Percentiles rank a stretch among this genome's conserved stretches.
Conservation (phyloP, 2,113 vertebrate species). For the Dasyprocta punctata region DNA sequence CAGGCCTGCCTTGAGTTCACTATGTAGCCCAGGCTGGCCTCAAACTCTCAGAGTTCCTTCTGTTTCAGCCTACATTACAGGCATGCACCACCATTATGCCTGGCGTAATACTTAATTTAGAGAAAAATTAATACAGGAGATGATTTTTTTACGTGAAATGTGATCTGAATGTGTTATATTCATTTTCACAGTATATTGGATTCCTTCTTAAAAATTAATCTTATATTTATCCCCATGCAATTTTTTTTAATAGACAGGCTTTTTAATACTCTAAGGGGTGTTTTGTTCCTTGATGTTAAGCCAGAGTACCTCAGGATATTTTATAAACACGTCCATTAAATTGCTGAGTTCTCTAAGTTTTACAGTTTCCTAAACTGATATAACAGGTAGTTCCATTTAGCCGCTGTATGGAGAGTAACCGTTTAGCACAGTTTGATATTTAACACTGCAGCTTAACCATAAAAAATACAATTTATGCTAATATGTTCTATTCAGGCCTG, state of each 20-base stretch:
- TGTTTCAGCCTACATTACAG: background rate
- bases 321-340: conserved; percentile 76
- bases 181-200: conserved; percentile 21
- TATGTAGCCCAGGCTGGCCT: background rate
- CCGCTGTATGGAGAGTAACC: conserved; percentile 27
- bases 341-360: conserved; percentile 66
- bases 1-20: no score
- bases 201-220: conserved; percentile 64
- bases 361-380: conserved; percentile 68
- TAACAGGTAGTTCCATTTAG: conserved; percentile 79
- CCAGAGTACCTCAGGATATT: conserved; percentile 75
- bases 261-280: conserved; percentile 20
- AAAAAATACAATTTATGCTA: conserved; percentile 82
- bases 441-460: conserved; percentile 78
- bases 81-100: background rate
- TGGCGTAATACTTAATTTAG: background rate
- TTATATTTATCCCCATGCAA: conserved; percentile 52
- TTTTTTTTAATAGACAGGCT: conserved; percentile 39
- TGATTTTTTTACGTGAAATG: background rate
- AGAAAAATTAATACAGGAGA: conserved; percentile 26
- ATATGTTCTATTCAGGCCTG: conserved; percentile 74
- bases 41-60: background rate
- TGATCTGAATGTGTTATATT: background rate
- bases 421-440: conserved; percentile 81
- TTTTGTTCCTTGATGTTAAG: conserved; percentile 61